Base-by-base conservation (phyloP, 2,113 vertebrate species). In the Phaethon lepturus region DNA sequence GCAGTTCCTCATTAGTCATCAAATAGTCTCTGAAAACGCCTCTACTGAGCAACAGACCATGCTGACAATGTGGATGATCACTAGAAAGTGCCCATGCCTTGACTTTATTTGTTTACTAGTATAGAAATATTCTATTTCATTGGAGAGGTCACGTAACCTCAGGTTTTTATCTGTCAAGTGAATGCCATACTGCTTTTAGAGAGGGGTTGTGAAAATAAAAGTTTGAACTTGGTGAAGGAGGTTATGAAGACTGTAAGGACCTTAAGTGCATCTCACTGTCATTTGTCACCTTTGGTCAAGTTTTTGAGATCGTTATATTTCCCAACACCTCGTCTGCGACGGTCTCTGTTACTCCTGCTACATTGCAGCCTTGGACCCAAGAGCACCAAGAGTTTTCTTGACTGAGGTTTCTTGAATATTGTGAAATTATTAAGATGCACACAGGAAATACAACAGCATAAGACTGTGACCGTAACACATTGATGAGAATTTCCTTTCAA, bases 241-340 rank as follows among this genome's bases (percentile, higher is more conserved):
- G 53, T 68, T 62, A 25, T 22, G 31, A 76, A 42, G 15, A 50
- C 35, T 29, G 3, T 47, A 25, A 74, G 40, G 38, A 53, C 49
- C 6, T 92, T 11, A 50, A 50, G 22, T 38, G 17, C 10, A 19
- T 50, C 42, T 81, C 17, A 31, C 47, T 55, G 29, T 10, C 18
- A 50, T 68, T 26, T 63, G 26, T 63, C 63, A 76, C 28, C 42
- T 69, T 81, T 47, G 33, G 16, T 59, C 2, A 8, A 23, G 19
- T 56, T 81, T 81, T 49, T 26, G 25, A 69, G n/a, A 20, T 29
- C 20, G 13, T 4, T 49, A 0, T 14, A 23, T 68, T 68, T 69
- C 26, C 25, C 11, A 35, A 7, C 9, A 49, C 42, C 24, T 62
- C 40, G 24, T 62, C 29, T 1, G 0, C 1, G 1, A 28, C 1